Percentiles rank a stretch among this genome's conserved stretches.
Evolutionary conservation across 2,888 invertebrate species (phyloP).

Genomic region (Lasioglossum lativentre): DNA sequence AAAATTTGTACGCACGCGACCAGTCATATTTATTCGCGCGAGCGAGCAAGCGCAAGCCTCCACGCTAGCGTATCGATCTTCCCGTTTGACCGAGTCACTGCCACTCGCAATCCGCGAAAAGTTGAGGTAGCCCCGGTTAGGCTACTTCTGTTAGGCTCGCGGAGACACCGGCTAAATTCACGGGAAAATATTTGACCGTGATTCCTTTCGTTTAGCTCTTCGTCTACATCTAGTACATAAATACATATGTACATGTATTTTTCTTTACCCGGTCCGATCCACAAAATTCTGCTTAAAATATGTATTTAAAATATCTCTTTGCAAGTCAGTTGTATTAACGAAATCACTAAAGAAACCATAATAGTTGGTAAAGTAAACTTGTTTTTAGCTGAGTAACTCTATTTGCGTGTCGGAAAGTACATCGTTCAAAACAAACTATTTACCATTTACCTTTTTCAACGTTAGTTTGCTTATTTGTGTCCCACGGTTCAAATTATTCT

Average conservation of each 20-base stretch:
- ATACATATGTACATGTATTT: not conserved
- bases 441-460: not conserved
- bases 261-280: not conserved
- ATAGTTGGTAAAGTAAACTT: not conserved
- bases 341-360: not conserved
- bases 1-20: constrained; percentile 49
- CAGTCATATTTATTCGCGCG: constrained; percentile 54
- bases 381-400: not conserved
- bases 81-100: constrained; percentile 31
- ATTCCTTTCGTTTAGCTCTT: not conserved
- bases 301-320: not conserved
- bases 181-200: not conserved
- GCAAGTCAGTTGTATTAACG: not conserved
- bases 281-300: not conserved
- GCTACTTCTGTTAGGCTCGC: not conserved
- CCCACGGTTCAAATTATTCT: not conserved
- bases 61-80: constrained; percentile 52
- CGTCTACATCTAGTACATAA: too few species aligned
- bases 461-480: not conserved
- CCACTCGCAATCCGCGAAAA: constrained; percentile 34
- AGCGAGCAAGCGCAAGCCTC: constrained; percentile 24
- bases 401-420: not conserved
- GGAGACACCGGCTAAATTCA: not conserved
- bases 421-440: not conserved
- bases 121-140: constrained; percentile 8